Percentiles rank a stretch among this genome's conserved stretches.
These are phyloP conservation scores for Dicerorhinus sumatrensis DNA, from an alignment of 2,113 vertebrate genomes.

Conservation along the genomic window DNA sequence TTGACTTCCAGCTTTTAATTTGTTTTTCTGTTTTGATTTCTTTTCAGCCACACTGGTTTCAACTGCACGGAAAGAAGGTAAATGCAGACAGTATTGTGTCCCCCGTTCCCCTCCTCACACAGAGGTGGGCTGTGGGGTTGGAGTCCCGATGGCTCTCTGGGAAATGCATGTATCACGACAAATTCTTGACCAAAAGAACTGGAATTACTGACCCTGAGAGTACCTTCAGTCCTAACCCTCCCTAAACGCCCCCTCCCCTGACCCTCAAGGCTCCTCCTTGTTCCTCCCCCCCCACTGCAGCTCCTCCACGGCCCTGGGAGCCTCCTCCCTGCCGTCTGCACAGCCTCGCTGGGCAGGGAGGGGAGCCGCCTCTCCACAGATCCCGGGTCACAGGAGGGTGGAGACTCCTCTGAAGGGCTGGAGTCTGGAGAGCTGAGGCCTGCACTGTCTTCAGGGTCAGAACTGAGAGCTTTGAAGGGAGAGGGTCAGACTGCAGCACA, in stretches of 20 bases:
- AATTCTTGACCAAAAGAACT: too few species aligned
- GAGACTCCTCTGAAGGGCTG: not conserved
- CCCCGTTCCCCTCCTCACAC: not conserved
- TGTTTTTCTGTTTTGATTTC: not conserved
- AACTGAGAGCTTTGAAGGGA: not conserved
- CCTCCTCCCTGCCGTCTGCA: not conserved
- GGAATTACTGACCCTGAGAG: too few species aligned
- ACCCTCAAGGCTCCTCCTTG: too few species aligned
- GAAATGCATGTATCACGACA: too few species aligned
- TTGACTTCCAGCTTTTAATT: not conserved
- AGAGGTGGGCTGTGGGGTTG: too few species aligned
- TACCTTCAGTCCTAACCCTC: too few species aligned
- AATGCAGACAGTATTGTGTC: not conserved
- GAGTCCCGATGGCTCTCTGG: too few species aligned
- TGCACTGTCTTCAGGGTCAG: not conserved
- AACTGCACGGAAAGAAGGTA: too few species aligned
- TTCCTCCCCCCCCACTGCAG: not conserved
- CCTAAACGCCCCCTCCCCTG: not conserved
- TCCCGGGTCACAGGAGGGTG: not conserved
- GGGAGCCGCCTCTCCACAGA: too few species aligned
- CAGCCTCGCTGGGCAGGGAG: not conserved
- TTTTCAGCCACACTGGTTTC: not conserved
- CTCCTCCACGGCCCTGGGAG: not conserved
- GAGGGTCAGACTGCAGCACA: not conserved
- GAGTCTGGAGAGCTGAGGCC: not conserved